Conservation (phyloP, 2,113 vertebrate species). For the Sinocyclocheilus rhinocerous region DNA sequence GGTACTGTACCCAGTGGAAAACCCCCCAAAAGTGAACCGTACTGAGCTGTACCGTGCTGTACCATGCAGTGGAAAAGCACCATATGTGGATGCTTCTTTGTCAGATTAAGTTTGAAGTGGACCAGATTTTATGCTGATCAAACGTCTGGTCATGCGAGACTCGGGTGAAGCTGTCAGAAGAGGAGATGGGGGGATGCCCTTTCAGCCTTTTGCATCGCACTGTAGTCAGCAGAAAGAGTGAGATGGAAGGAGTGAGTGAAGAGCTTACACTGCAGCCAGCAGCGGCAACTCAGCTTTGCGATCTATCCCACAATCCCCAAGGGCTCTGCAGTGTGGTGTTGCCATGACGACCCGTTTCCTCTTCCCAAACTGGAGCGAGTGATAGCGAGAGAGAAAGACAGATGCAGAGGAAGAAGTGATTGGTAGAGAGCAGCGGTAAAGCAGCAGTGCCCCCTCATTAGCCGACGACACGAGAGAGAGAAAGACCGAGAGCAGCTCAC, state of each 20-base stretch:
- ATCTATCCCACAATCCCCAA: slow-evolving; percentile 65
- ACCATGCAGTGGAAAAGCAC: no score
- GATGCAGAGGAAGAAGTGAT: slow-evolving; percentile 39
- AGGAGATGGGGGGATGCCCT: not conserved
- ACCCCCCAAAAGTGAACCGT: no score
- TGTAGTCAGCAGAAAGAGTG: slow-evolving; percentile 23
- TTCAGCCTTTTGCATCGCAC: not conserved
- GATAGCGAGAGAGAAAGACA: slow-evolving; percentile 45
- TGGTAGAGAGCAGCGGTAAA: slow-evolving; percentile 29
- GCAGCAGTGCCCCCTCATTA: slow-evolving; percentile 40
- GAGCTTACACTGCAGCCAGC: slow-evolving; percentile 53
- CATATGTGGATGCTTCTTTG: not conserved
- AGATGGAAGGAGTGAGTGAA: slow-evolving; percentile 24
- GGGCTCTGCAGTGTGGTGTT: slow-evolving; percentile 66
- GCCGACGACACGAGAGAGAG: not conserved
- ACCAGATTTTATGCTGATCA: slow-evolving; percentile 2
- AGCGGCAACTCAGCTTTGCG: slow-evolving; percentile 50
- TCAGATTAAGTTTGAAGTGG: not conserved
- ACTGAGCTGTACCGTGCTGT: no score
- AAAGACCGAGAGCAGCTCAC: slow-evolving; percentile 10
- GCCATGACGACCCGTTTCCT: slow-evolving; percentile 64
- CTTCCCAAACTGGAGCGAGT: slow-evolving; percentile 60
- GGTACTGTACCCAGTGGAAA: no score
- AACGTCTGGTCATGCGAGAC: not conserved
- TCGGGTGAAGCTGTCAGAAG: not conserved